Evolutionary conservation across 1,140 invertebrate species (phyloP), one percentile per base, ranked within the genome.

Genomic region (Euura lappo): DNA sequence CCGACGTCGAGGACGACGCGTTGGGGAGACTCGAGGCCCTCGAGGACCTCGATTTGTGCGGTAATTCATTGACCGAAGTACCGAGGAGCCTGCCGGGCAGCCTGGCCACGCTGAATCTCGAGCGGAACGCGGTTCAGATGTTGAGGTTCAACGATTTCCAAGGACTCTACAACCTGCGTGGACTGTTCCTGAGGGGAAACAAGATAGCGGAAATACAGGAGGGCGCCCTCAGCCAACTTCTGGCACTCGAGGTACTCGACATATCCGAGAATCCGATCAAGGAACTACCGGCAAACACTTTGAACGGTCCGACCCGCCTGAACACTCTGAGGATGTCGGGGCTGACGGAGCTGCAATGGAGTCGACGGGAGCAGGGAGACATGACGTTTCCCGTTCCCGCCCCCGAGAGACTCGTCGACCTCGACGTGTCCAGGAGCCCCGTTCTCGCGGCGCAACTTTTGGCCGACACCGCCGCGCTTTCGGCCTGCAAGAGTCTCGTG

Each of bases 1-100:
- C 86, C 64, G 88, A 91, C 3, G 91, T 98, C 5, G 96, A 97
- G 84, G 94, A 97, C 46, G 95, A 97, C 78, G 94, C 96, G 0
- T 86, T 98, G 44, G 94, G 94, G 0, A 89, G 96, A 47, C 83
- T 97, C 28, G 94, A 96, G 78, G 91, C 93, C 78, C 89, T 99
- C 5, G 88, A 93, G 44, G 89, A 94, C 71, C 88, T 98, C 10
- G 94, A 95, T 83, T 87, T 97, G 6, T 93, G 94, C 74, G 92
- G 93, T 71, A 98, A 98, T 83, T 81, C 87, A 13, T 87, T 97
- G 43, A 83, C 80, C 4, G 85, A 84, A 5, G 88, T 97, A 67
- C 94, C 95, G 4, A 84, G 89, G 76, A 91, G 91, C 81, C 81
- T 96, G 44, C 91, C 93, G 4, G 86, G 90, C 64, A 90, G 89